Conservation (phyloP, 2,113 vertebrate species). For the Brachypteracias leptosomus region DNA sequence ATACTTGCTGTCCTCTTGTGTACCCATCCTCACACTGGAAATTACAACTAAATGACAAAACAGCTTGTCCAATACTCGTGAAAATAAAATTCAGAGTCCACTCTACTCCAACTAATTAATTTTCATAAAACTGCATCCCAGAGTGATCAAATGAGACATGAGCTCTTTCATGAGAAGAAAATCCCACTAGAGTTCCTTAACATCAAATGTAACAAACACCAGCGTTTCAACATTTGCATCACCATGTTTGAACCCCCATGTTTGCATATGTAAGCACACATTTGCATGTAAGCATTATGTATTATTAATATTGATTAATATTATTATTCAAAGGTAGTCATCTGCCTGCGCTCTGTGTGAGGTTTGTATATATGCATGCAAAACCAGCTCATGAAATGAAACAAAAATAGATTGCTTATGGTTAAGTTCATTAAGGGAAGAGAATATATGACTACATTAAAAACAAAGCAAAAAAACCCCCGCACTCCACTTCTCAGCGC, state of each 20-base stretch:
- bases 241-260: neutral
- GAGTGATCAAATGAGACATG: slow-evolving; percentile 41
- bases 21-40: neutral
- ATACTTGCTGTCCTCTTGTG: neutral
- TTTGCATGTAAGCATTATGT: slow-evolving; percentile 35
- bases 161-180: slow-evolving; percentile 43
- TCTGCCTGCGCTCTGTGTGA: neutral
- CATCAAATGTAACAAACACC: slow-evolving; percentile 41
- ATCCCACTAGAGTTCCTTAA: slow-evolving; percentile 33
- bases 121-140: slow-evolving; percentile 26
- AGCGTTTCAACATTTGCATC: neutral
- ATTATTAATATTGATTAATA: slow-evolving; percentile 45
- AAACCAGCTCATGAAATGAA: neutral
- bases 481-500: neutral
- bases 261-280: slow-evolving; percentile 9
- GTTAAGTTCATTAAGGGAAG: neutral
- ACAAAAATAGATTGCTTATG: neutral
- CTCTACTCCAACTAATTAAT: slow-evolving; percentile 47
- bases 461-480: neutral
- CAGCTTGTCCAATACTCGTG: neutral
- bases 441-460: neutral
- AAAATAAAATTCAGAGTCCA: slow-evolving; percentile 36
- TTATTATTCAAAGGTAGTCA: slow-evolving; percentile 11
- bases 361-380: neutral
- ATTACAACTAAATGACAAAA: slow-evolving; percentile 13